phyloP scores from a whole-genome alignment of 1,140 invertebrate species.

The Brachionus rubens region DNA sequence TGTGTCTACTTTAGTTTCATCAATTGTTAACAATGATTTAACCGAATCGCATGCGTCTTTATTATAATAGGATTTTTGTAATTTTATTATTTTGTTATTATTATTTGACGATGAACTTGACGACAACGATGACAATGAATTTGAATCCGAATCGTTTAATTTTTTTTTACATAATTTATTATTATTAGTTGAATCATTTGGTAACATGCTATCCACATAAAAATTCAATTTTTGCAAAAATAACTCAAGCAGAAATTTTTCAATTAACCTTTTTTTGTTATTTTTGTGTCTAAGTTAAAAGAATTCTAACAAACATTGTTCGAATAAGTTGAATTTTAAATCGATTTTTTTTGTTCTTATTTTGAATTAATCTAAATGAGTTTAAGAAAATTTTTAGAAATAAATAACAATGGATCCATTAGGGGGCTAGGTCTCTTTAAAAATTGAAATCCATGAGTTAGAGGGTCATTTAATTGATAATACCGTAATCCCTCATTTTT shows the following conservation, averaged over 20 bases:
- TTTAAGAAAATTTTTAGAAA: too few relatives aligned
- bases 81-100: not conserved
- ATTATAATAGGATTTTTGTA: not conserved
- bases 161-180: conserved; percentile 1
- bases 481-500: too few relatives aligned
- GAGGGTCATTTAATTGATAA: too few relatives aligned
- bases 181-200: too few relatives aligned
- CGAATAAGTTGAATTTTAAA: too few relatives aligned
- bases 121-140: not conserved
- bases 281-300: not conserved
- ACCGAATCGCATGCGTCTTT: conserved; percentile 4
- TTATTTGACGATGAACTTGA: not conserved
- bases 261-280: not conserved
- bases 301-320: not conserved
- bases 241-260: too few relatives aligned
- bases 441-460: too few relatives aligned
- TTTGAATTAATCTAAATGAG: too few relatives aligned
- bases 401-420: too few relatives aligned
- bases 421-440: too few relatives aligned
- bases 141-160: not conserved
- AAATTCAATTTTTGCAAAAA: not conserved
- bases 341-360: too few relatives aligned
- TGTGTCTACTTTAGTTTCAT: too few relatives aligned
- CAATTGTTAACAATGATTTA: not conserved
- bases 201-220: not conserved